Base-by-base conservation (phyloP, 2,113 vertebrate genomes). In the Donacobius atricapilla region DNA sequence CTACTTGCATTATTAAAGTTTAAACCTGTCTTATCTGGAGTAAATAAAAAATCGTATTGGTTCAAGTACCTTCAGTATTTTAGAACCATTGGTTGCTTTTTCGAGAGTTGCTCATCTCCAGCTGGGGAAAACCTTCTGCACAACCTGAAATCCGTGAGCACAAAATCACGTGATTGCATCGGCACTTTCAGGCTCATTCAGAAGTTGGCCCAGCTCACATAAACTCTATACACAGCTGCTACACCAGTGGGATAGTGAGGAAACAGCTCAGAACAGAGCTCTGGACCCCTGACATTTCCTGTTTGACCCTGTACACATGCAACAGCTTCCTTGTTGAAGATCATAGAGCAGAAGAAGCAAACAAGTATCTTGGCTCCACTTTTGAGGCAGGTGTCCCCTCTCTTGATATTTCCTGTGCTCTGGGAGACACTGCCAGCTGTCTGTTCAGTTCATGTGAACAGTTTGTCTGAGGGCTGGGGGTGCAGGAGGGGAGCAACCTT, bases 301-400 rank as follows among this genome's bases (percentile, higher is more conserved):
- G 95, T 96, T 96, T 95, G 90, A 96, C 92, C 86, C 80, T 89
- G 88, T 78, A 81, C 64, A 86, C 83, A 95, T 92, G 96, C 93
- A 92, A 57, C 88, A 90, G 94, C 88, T 92, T 96, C 96, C 94
- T 92, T 48, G 72, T 87, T 2, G 40, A 89, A 93, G 92, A 96
- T 97, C 94, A 95, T 71, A 96, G 80, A 89, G 76, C 83, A 96
- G 77, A 92, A 95, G 92, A 76, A 96, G 92, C 92, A 95, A 97
- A 96, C 93, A 97, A 95, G 90, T 92, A 87, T 90, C 90, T 96
- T 96, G 96, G 96, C 93, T 96, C 60, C 47, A 45, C 39, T 96
- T 93, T 95, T 94, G 93, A 90, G 93, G 96, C 96, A 97, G 93
- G 96, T 97, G 96, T 96, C 92, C 92, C 65, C 83, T 81, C 86